Percentiles rank a stretch among this genome's conserved stretches.
Evolutionary conservation across 2,113 vertebrate species (phyloP).

Genomic region (Puntigrus tetrazona): DNA sequence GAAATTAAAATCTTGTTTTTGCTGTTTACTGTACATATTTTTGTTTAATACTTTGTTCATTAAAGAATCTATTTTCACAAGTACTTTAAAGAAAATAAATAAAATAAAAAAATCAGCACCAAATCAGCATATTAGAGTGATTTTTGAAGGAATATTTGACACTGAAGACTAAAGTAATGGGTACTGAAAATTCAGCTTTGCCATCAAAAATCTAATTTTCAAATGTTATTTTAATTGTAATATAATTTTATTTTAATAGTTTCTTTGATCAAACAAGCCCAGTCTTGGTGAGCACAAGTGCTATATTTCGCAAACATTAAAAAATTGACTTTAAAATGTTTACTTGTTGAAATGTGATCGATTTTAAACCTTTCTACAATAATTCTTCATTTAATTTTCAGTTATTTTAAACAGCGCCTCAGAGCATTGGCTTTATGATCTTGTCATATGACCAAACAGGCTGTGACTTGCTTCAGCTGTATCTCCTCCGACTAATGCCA

Average conservation of each 20-base stretch:
- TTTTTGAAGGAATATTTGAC: neutral
- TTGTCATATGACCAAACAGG: conserved; percentile 14
- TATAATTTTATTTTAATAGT: no score
- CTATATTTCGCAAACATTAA: neutral
- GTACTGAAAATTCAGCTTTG: neutral
- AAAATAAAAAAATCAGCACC: no score
- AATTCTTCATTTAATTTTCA: neutral
- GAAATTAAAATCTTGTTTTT: no score
- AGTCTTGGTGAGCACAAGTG: neutral
- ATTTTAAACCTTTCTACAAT: neutral
- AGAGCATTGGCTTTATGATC: neutral
- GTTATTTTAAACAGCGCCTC: neutral
- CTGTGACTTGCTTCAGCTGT: conserved; percentile 18
- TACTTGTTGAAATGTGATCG: no score
- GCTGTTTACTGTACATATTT: no score
- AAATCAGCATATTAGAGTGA: neutral
- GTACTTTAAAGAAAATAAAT: no score
- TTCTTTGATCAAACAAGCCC: neutral
- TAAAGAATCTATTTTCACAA: no score
- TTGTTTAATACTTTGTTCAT: neutral
- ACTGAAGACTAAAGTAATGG: neutral
- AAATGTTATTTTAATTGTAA: neutral
- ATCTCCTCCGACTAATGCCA: conserved; percentile 29
- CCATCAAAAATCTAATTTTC: neutral
- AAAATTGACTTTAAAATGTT: neutral